phyloP scores from a whole-genome alignment of 2,797 vertebrate species.

The Leucoraja ocellata region DNA sequence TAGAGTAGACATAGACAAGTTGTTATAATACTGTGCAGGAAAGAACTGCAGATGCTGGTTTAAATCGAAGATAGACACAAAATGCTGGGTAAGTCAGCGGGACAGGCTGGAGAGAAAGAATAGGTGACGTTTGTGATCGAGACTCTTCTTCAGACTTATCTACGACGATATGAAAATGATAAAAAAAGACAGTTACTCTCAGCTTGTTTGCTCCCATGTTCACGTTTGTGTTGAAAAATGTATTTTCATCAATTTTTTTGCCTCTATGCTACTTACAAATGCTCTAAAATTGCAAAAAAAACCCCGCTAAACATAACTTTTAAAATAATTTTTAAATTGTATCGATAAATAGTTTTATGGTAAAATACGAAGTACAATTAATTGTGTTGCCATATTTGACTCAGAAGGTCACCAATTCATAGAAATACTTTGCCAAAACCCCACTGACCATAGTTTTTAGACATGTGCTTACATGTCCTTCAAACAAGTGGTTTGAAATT shows the following conservation, averaged over 20 bases:
- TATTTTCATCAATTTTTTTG: not conserved
- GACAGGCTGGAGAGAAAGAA: too few relatives aligned
- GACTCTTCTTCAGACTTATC: not conserved
- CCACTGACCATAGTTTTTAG: not conserved
- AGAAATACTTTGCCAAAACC: not conserved
- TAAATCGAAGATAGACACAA: too few relatives aligned
- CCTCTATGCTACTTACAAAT: not conserved
- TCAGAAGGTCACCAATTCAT: not conserved
- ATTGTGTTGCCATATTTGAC: not conserved
- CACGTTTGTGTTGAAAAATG: not conserved
- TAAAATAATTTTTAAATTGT: not conserved
- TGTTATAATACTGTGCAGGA: too few relatives aligned
- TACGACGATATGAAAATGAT: not conserved
- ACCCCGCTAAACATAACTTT: not conserved
- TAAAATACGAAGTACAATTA: not conserved
- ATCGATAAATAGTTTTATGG: not conserved
- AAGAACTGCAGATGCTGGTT: too few relatives aligned
- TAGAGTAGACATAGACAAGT: too few relatives aligned
- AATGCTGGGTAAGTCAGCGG: too few relatives aligned
- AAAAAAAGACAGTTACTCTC: not conserved
- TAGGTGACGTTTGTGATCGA: too few relatives aligned
- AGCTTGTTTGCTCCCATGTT: not conserved
- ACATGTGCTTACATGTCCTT: constrained; percentile 6
- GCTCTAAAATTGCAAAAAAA: not conserved
- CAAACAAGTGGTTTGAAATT: constrained; percentile 5